Evolutionary conservation across 2,888 invertebrate genomes (phyloP), one percentile per base, ranked within the genome.

Genomic region (Capitulum mitella): DNA sequence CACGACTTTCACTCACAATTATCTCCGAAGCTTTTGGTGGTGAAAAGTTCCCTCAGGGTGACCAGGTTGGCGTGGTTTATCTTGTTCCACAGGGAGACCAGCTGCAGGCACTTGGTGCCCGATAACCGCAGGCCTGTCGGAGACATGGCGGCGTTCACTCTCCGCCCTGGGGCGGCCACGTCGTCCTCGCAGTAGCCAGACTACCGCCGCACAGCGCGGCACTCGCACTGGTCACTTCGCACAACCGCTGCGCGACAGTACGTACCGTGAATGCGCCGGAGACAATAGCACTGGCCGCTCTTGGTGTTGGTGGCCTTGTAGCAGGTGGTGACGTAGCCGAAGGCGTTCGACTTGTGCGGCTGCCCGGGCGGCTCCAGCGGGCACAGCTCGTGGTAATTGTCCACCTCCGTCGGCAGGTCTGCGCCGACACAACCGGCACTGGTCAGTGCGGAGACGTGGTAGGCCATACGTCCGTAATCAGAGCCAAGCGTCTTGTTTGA

Each of bases 11-110:
- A 89, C 92, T 90, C 86, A 96, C 95, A 97, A 87, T 93, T 92
- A 88, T 98, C 98, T 83, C 95, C 95, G 87, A 98, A 99, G 77
- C 93, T 93, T 88, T 96, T 95, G 64, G 98, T 97, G 58, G 94
- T 93, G 87, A 98, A 97, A 83, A 94, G 93, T 86, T 98, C 97
- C 84, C 93, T 90, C 80, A 98, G 88, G 83, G 93, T 93, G 80
- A 98, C 94, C 83, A 98, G 90, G 88, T 98, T 98, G 83, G 97
- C 94, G 87, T 98, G 98, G 84, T 92, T 92, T 79, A 98, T 88
- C 86, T 95, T 93, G 86, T 95, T 96, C 98, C 98, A 98, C 88
- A 92, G 90, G 83, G 98, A 97, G 70, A 97, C 92, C 83, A 92
- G 87, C 46, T 91, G 88, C 88, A 95, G 92, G 85, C 92, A 93